Base-by-base conservation (phyloP, 2,113 vertebrate genomes). In the Pollachius pollachius region DNA sequence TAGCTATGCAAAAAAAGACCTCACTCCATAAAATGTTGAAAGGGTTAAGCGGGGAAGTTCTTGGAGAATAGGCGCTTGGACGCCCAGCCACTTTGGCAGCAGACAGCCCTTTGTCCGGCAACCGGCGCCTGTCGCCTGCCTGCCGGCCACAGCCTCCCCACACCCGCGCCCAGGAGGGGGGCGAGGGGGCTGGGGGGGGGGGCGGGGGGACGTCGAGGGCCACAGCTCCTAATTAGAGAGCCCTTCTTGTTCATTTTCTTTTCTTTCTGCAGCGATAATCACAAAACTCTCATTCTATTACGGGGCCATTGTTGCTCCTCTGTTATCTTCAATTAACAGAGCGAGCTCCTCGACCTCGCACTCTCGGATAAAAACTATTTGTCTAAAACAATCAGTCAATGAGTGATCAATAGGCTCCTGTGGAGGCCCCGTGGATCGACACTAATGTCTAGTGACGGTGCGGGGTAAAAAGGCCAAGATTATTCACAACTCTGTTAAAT, bases 91-190 rank as follows among this genome's bases (percentile, higher is more conserved):
- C 86, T 74, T 81, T 77, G 89, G 90, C 87, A 84, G 92, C 90
- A 94, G 93, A 94, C 93, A 94, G 84, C 71, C 85, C 88, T 93
- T 93, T 93, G 89, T 92, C 90, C 75, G 60, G 74, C 82, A 87
- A 86, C 85, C 85, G 92, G 91, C 91, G 90, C 93, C 94, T 92
- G 90, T 88, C 92, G 91, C 93, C 93, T 94, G 87, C 90, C 85
- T 87, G 86, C 91, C 77, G 89, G 89, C 87, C 89, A 87, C 88
- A 86, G 91, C 91, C 90, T 91, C 86, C 84, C 78, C 87, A 62
- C 81, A 86, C 83, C 84, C 77, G 76, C 77, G 85, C 79, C 85
- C 87, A 68, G 69, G 84, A 74, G 75, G 68, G 61, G 64, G 17
- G 74, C 27, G 54, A 7, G 54, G 15, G 54, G 54, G 54, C 5